phyloP scores from a whole-genome alignment of 2,113 vertebrate genomes.

The Pterophyllum scalare region DNA sequence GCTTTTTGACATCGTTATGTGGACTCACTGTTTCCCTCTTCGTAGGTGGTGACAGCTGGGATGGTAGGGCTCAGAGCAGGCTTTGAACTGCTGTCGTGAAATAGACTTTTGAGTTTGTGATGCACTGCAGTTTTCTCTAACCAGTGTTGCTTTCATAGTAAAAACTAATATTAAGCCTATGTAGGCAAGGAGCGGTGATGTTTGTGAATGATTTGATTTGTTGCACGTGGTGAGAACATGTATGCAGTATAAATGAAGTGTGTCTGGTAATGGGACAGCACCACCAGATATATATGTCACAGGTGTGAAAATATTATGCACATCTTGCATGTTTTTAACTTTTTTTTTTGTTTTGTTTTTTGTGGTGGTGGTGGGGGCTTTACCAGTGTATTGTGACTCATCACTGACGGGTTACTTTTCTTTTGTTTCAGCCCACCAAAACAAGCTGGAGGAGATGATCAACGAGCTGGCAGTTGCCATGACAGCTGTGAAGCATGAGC shows the following conservation, averaged over 20 bases:
- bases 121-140: constrained; percentile 66
- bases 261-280: neutral
- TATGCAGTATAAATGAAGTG: neutral
- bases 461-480: constrained; percentile 97
- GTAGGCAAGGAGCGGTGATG: neutral
- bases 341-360: neutral
- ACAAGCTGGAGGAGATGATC: constrained; percentile 99
- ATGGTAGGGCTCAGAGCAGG: constrained; percentile 71
- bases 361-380: neutral
- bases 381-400: fast-evolving
- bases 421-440: constrained; percentile 90
- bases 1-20: constrained; percentile 36
- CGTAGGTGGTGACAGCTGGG: constrained; percentile 76
- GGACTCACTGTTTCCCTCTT: constrained; percentile 23
- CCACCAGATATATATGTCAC: constrained; percentile 15
- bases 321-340: constrained; percentile 21
- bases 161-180: constrained; percentile 47
- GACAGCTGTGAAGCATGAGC: constrained; percentile 98
- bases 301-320: constrained; percentile 16
- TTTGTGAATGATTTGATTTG: constrained; percentile 51
- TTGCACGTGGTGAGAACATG: constrained; percentile 32
- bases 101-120: constrained; percentile 45
- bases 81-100: neutral
- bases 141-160: constrained; percentile 42
- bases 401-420: neutral